Conservation (phyloP, 2,113 vertebrate species). For the Cyprinus carpio region DNA sequence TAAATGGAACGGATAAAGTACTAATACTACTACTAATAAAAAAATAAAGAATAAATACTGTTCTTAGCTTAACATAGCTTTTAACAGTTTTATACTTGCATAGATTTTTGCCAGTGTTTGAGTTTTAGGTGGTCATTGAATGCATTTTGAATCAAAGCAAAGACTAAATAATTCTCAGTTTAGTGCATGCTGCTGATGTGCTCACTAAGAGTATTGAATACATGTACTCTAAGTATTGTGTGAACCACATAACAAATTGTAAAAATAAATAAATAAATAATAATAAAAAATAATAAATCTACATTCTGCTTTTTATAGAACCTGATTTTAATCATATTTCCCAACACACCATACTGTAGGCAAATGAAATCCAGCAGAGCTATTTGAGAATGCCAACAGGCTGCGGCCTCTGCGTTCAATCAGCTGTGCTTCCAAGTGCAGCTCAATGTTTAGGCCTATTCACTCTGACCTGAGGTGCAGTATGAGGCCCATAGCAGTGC, state of each 20-base stretch:
- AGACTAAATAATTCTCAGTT: background rate
- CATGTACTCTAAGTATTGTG: background rate
- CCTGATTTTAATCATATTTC: constrained; percentile 1
- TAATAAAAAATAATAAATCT: too few species aligned
- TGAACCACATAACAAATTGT: background rate
- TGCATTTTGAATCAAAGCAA: background rate
- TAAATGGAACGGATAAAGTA: too few species aligned
- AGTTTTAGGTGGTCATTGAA: background rate
- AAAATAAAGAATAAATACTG: too few species aligned
- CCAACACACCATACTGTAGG: background rate
- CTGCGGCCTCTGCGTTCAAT: constrained; percentile 20
- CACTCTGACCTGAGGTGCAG: constrained; percentile 19
- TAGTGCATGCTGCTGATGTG: background rate
- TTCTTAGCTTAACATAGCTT: too few species aligned
- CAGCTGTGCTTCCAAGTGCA: background rate
- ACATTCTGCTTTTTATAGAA: background rate
- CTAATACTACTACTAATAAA: too few species aligned
- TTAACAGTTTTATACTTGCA: background rate
- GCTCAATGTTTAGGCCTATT: background rate
- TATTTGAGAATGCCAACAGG: constrained; percentile 25
- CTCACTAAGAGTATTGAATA: background rate
- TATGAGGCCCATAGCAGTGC: constrained; percentile 14
- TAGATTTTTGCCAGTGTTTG: background rate
- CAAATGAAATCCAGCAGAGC: background rate
- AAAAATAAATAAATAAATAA: background rate